Evolutionary conservation across 2,113 vertebrate genomes (phyloP), one percentile per base, ranked within the genome.

Genomic region (Lophius piscatorius): DNA sequence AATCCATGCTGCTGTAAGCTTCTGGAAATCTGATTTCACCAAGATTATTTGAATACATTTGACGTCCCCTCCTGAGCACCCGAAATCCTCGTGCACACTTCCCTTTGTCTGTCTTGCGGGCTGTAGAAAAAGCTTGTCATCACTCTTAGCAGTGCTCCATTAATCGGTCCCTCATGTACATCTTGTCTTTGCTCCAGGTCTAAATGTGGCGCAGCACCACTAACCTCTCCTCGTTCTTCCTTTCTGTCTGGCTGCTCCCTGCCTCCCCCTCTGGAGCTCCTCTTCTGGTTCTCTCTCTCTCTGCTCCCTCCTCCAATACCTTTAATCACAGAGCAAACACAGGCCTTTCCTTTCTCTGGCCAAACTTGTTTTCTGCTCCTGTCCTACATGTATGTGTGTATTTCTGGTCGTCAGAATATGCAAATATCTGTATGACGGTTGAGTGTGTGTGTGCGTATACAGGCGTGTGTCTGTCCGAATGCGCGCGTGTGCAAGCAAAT

Each of bases 191-290:
- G 68, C 65, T 46, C 48, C 11, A 16, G 45, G 74, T 84, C 86
- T 81, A 85, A 86, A 84, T 83, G 84, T 78, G 63, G 72, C 39
- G 18, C 64, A 51, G 51, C 60, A 48, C 50, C 24, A 29, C 57
- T 48, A 63, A 59, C 59, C 73, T 66, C 67, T 41, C 26, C 51
- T 28, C 63, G 22, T 38, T 58, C 60, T 67, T 35, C 16, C 57
- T 55, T 38, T 62, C 60, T 57, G 26, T 61, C 68, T 38, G 46
- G 9, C 9, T 28, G 9, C 26, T 28, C 26, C 3, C 26, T 28
- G 1, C 9, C 26, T 36, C 38, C 48, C 70, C 5, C 55, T 41
- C 40, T 23, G 21, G 31, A 35, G 28, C 55, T 40, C 47, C 35
- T 39, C 33, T 10, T 44, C 31, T 18, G 60, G 50, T 60, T 63